Percentiles rank a stretch among this genome's conserved stretches.
Evolutionary conservation across 2,113 vertebrate genomes (phyloP).

Genomic region (Epinephelus moara): DNA sequence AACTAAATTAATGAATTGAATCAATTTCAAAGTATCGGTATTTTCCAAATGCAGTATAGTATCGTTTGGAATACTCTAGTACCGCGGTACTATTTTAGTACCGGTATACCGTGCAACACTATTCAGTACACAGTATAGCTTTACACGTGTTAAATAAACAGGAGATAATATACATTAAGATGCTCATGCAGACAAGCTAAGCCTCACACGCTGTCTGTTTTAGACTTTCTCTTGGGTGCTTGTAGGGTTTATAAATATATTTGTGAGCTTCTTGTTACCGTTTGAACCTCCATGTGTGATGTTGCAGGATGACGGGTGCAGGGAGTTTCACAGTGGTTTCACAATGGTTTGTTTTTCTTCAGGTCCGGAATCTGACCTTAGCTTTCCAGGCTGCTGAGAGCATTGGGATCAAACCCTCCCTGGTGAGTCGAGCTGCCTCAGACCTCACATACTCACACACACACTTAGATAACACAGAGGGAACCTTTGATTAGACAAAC

Average conservation of each 20-base stretch:
- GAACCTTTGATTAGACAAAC: conserved; percentile 32
- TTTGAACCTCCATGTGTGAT: conserved; percentile 27
- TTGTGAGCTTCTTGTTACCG: conserved; percentile 22
- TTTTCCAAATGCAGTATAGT: too few species aligned
- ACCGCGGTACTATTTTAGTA: too few species aligned
- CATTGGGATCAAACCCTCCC: conserved; percentile 94
- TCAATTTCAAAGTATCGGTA: too few species aligned
- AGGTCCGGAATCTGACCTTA: conserved; percentile 95
- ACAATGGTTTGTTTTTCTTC: conserved; percentile 72
- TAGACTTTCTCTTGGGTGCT: neutral
- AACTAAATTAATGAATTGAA: too few species aligned
- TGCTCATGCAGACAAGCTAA: conserved; percentile 38
- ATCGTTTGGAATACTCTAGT: too few species aligned
- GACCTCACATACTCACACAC: conserved; percentile 19
- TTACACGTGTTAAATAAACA: conserved; percentile 28
- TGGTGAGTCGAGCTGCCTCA: conserved; percentile 88
- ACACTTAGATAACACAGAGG: conserved; percentile 19
- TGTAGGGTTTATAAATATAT: conserved; percentile 3
- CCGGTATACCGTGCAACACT: too few species aligned
- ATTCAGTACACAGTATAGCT: neutral
- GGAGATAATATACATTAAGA: neutral
- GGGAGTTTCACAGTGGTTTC: neutral
- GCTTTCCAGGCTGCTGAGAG: conserved; percentile 98
- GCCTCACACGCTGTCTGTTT: neutral
- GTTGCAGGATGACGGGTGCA: neutral